These are phyloP conservation scores for Platorchestia sp. DNA, from an alignment of 1,140 invertebrate genomes.

Conservation along the genomic window DNA sequence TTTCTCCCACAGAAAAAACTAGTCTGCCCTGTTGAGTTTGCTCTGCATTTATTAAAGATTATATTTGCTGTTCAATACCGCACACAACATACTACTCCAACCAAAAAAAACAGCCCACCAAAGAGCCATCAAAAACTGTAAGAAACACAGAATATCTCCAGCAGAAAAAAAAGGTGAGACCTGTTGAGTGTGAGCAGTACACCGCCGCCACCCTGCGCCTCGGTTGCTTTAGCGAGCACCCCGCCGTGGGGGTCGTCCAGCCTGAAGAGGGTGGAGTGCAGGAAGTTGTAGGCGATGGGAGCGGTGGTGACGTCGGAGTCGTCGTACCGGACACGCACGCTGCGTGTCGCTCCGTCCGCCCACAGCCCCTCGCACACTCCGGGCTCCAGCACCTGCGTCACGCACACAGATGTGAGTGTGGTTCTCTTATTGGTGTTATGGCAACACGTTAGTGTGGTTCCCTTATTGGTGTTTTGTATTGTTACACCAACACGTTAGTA, in stretches of 20 bases:
- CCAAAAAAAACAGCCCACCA: too few species aligned
- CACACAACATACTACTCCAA: too few species aligned
- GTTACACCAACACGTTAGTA: too few species aligned
- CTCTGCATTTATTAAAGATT: too few species aligned
- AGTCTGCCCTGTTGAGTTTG: too few species aligned
- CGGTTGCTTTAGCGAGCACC: constrained; percentile 57
- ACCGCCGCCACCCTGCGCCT: constrained; percentile 60
- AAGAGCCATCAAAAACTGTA: too few species aligned
- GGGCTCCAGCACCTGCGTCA: constrained; percentile 68
- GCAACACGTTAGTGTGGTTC: too few species aligned
- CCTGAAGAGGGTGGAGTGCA: constrained; percentile 57
- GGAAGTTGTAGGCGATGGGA: constrained; percentile 59
- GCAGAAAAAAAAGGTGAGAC: background rate
- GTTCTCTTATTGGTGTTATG: too few species aligned
- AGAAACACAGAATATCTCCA: too few species aligned
- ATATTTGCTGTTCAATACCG: too few species aligned
- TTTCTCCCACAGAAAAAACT: too few species aligned
- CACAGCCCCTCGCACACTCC: constrained; percentile 68
- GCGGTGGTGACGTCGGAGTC: constrained; percentile 57
- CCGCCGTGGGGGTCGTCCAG: constrained; percentile 61
- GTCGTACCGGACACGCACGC: constrained; percentile 56
- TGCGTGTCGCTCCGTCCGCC: constrained; percentile 59
- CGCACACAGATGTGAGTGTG: background rate
- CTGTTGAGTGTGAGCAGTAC: constrained; percentile 59
- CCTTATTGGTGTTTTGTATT: too few species aligned